Conservation (phyloP, 2,113 vertebrate species). For the Ploceus nigricollis region DNA sequence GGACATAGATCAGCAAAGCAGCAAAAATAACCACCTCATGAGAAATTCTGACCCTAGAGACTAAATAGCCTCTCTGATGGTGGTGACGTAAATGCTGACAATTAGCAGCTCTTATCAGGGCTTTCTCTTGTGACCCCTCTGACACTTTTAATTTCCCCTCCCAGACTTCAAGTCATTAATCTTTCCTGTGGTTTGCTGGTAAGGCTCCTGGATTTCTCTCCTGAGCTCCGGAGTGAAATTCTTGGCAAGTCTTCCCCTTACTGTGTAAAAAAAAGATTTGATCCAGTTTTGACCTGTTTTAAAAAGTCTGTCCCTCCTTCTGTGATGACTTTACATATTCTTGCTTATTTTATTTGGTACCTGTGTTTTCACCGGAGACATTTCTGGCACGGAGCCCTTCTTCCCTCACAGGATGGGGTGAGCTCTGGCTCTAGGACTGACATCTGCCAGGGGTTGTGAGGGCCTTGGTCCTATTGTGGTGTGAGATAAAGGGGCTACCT, state of each 20-base stretch:
- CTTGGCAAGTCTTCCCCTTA: background rate
- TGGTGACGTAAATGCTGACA: slow-evolving; percentile 25
- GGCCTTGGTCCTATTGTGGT: background rate
- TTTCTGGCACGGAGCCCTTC: fast-evolving
- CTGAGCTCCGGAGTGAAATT: background rate
- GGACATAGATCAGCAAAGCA: background rate
- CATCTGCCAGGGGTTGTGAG: background rate
- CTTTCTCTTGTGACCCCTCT: background rate
- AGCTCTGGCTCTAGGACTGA: background rate
- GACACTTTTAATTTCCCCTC: slow-evolving; percentile 15
- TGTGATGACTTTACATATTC: background rate
- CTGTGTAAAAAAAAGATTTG: background rate
- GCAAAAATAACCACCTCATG: slow-evolving; percentile 10
- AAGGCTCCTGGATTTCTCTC: background rate
- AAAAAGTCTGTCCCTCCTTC: background rate
- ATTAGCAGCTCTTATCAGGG: background rate
- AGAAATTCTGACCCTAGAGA: slow-evolving; percentile 4
- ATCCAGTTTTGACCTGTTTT: background rate
- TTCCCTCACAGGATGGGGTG: background rate
- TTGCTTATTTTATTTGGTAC: background rate
- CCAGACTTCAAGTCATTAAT: background rate
- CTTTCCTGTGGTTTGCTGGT: background rate
- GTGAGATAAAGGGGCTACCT: background rate
- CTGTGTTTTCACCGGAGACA: background rate
- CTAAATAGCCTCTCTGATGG: background rate